phyloP scores from a whole-genome alignment of 2,888 invertebrate species.

The Orthosia cruda region DNA sequence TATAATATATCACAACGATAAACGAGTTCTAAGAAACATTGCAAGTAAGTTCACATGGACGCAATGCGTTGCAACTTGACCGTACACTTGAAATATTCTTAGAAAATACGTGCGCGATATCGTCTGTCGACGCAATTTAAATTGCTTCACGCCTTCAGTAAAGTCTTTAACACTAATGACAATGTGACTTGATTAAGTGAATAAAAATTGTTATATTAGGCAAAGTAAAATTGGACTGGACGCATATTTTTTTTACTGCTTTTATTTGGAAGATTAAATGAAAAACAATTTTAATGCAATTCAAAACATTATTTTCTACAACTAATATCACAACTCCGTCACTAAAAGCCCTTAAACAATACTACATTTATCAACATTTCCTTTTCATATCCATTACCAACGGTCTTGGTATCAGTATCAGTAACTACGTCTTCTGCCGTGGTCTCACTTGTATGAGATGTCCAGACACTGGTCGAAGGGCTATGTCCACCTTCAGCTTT shows the following conservation, averaged over 20 bases:
- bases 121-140: no score
- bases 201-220: neutral
- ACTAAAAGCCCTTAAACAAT: neutral
- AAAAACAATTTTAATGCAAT: neutral
- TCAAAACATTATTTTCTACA: neutral
- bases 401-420: neutral
- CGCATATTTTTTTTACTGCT: neutral
- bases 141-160: no score
- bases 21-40: no score
- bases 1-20: no score
- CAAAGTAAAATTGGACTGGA: neutral
- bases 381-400: neutral
- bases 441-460: constrained; percentile 76
- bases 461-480: constrained; percentile 74
- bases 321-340: constrained; percentile 1
- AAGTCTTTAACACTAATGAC: no score
- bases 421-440: constrained; percentile 17
- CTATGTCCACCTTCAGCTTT: constrained; percentile 77
- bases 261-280: neutral
- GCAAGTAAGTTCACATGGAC: no score
- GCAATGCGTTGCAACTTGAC: no score
- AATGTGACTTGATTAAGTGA: no score
- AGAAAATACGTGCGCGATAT: no score
- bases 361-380: neutral
- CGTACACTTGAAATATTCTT: no score